These are phyloP conservation scores for Pangasius djambal DNA, from an alignment of 2,797 vertebrate genomes.

Conservation along the genomic window DNA sequence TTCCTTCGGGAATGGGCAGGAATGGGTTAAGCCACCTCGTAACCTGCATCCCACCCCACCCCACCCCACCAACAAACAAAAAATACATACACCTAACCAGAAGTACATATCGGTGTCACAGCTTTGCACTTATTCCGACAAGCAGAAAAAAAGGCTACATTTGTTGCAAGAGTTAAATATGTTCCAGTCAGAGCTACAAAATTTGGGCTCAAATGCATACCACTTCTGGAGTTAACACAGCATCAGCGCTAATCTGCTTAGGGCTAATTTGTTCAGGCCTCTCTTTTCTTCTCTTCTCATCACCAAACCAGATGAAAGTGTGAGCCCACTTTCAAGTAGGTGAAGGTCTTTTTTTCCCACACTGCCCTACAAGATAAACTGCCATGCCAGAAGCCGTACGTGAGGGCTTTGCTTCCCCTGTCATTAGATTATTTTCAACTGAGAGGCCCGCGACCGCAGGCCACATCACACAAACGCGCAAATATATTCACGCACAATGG, in stretches of 20 bases:
- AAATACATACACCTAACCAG: neutral
- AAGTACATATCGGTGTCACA: neutral
- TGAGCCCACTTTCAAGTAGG: constrained; percentile 17
- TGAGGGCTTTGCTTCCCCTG: constrained; percentile 35
- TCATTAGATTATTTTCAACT: constrained; percentile 61
- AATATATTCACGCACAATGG: neutral
- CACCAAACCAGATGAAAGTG: constrained; percentile 34
- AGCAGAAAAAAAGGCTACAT: neutral
- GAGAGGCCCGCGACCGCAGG: constrained; percentile 44
- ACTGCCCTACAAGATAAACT: constrained; percentile 54
- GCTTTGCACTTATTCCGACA: neutral
- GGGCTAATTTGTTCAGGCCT: neutral
- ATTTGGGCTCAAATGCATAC: neutral
- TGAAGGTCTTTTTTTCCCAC: constrained; percentile 5
- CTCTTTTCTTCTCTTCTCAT: neutral
- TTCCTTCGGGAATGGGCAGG: neutral
- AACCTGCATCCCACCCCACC: neutral
- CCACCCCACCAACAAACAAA: no score
- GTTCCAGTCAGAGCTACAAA: neutral
- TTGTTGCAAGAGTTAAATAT: neutral
- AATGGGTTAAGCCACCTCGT: neutral
- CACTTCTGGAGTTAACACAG: neutral
- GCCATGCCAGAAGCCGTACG: constrained; percentile 53
- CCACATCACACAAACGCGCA: constrained; percentile 53
- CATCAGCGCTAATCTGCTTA: constrained; percentile 6